These are phyloP conservation scores for Bombus difficillimus DNA, from an alignment of 1,140 invertebrate genomes.

Conservation along the genomic window DNA sequence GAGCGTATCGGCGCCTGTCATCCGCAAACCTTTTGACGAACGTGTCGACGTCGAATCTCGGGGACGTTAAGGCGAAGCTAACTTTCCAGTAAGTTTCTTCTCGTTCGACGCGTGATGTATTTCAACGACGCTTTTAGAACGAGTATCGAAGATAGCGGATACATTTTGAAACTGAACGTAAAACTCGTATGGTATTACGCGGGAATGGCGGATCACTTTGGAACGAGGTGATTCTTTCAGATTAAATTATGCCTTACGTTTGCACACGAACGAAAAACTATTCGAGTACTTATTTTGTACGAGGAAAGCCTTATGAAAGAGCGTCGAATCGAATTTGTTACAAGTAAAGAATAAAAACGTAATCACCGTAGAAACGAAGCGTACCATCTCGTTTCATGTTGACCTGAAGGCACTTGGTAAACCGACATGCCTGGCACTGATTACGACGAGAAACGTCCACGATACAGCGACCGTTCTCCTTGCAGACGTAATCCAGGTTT, in stretches of 20 bases:
- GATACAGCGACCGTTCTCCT: conserved; percentile 93
- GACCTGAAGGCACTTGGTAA: conserved; percentile 95
- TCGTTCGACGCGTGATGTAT: background rate
- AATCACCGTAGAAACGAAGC: conserved; percentile 50
- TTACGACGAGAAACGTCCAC: conserved; percentile 96
- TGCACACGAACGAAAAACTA: too few species aligned
- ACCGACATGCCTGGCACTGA: conserved; percentile 97
- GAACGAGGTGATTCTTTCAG: too few species aligned
- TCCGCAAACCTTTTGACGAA: background rate
- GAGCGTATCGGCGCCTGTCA: conserved; percentile 29
- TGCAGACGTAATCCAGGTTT: conserved; percentile 96
- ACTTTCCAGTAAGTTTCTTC: background rate
- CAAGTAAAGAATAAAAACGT: conserved; percentile 26
- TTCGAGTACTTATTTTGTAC: too few species aligned
- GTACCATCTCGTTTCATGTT: conserved; percentile 98
- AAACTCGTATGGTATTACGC: background rate
- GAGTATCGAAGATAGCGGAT: background rate
- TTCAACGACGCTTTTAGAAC: background rate
- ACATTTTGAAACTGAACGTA: background rate
- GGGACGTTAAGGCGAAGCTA: background rate
- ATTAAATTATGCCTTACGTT: too few species aligned
- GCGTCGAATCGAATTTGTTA: too few species aligned
- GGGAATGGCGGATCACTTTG: too few species aligned
- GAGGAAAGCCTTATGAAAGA: too few species aligned
- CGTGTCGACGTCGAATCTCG: background rate